phyloP scores from a whole-genome alignment of 2,797 vertebrate genomes.

The Tragopan temminckii region DNA sequence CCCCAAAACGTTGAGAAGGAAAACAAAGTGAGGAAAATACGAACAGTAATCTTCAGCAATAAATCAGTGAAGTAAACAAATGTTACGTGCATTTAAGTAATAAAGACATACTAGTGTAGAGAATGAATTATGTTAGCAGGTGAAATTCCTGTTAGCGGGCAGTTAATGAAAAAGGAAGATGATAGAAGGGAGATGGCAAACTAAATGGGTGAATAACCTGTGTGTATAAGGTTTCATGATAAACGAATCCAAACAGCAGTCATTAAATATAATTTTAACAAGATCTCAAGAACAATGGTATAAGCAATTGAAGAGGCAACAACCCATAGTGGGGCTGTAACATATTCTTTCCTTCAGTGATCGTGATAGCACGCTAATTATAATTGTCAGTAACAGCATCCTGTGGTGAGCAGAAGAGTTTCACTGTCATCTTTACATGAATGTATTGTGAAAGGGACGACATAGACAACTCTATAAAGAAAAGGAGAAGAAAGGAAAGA shows the following conservation, averaged over 20 bases:
- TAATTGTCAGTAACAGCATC: slow-evolving; percentile 67
- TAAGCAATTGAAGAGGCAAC: slow-evolving; percentile 77
- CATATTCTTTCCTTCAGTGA: slow-evolving; percentile 42
- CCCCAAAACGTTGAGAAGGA: slow-evolving; percentile 9
- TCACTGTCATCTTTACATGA: slow-evolving; percentile 12
- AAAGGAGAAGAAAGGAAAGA: background rate
- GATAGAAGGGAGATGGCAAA: slow-evolving; percentile 32
- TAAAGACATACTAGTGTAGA: background rate
- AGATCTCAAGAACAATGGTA: slow-evolving; percentile 65
- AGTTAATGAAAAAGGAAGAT: slow-evolving; percentile 8
- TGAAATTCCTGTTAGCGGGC: background rate
- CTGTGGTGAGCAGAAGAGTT: slow-evolving; percentile 41
- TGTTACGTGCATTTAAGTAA: background rate
- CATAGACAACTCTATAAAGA: slow-evolving; percentile 1
- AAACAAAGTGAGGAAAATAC: background rate
- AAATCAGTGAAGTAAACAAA: background rate
- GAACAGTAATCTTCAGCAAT: background rate
- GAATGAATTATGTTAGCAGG: background rate
- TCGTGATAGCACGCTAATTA: slow-evolving; percentile 26
- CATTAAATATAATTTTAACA: slow-evolving; percentile 74
- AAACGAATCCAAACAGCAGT: slow-evolving; percentile 73
- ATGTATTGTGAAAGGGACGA: slow-evolving; percentile 46
- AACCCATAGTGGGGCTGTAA: slow-evolving; percentile 69
- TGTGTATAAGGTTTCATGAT: slow-evolving; percentile 47
- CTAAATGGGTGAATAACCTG: slow-evolving; percentile 61